Percentiles rank a stretch among this genome's conserved stretches.
Evolutionary conservation across 2,113 vertebrate genomes (phyloP).

Genomic region (Terrapene triunguis): DNA sequence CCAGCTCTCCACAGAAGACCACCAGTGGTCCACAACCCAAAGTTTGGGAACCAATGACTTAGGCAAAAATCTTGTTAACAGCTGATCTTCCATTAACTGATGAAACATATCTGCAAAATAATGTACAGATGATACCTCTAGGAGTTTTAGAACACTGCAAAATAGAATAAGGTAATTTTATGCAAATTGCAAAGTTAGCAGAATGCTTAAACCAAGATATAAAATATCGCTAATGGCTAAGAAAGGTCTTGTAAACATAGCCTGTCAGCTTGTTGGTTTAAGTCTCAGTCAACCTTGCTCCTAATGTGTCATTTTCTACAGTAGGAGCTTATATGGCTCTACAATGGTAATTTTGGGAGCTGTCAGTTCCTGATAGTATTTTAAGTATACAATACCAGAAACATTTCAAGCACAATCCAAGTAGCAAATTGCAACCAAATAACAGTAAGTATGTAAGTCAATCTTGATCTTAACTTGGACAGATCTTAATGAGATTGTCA

Average conservation of each 20-base stretch:
- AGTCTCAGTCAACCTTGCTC: not conserved
- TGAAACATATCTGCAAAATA: not conserved
- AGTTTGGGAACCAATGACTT: not conserved
- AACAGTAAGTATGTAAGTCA: not conserved
- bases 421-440: not conserved
- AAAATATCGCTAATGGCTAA: not conserved
- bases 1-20: not conserved
- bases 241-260: not conserved
- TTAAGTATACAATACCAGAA: constrained; percentile 14
- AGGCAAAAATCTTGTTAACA: not conserved
- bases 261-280: not conserved
- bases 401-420: constrained; percentile 31
- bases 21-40: not conserved
- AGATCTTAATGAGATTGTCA: constrained; percentile 18
- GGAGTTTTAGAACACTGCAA: not conserved
- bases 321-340: not conserved
- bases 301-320: not conserved
- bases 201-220: not conserved
- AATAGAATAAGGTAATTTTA: not conserved
- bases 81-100: not conserved
- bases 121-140: not conserved
- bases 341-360: constrained; percentile 38
- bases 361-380: constrained; percentile 31
- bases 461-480: not conserved
- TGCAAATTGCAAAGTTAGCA: not conserved